Evolutionary conservation across 2,888 invertebrate genomes (phyloP).

Genomic region (Asteroscopus sphinx): DNA sequence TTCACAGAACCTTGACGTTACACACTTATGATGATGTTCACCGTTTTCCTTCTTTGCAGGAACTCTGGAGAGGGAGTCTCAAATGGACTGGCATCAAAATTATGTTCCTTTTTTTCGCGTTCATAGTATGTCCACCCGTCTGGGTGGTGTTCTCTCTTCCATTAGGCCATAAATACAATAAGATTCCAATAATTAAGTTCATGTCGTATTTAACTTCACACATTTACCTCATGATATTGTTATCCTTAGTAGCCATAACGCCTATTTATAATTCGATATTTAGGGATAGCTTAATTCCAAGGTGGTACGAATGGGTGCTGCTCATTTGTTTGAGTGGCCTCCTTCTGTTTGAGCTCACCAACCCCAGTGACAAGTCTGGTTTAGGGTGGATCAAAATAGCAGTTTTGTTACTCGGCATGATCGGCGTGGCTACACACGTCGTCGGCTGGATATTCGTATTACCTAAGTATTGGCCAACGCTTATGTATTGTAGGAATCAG

Average conservation of each 20-base stretch:
- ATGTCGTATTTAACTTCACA: constrained; percentile 99
- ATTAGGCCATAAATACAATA: constrained; percentile 98
- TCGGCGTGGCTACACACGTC: constrained; percentile 97
- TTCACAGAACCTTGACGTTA: constrained; percentile 48
- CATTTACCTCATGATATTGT: constrained; percentile 98
- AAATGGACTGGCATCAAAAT: constrained; percentile 99
- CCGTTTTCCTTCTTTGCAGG: constrained; percentile 88
- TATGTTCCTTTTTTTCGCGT: constrained; percentile 97
- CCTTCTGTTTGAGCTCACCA: constrained; percentile 98
- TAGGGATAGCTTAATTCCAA: constrained; percentile 94
- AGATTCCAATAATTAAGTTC: constrained; percentile 99
- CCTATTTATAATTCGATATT: constrained; percentile 95
- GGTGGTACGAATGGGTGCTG: constrained; percentile 99
- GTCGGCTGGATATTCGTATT: constrained; percentile 93
- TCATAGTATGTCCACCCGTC: constrained; percentile 98
- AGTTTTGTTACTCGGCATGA: constrained; percentile 95
- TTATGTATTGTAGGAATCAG: constrained; percentile 98
- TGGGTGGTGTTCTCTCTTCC: constrained; percentile 99
- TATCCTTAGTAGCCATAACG: constrained; percentile 96
- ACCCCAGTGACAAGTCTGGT: constrained; percentile 99
- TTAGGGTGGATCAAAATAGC: constrained; percentile 98
- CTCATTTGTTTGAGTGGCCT: constrained; percentile 98
- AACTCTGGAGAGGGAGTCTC: constrained; percentile 99
- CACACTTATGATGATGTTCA: constrained; percentile 44
- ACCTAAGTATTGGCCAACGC: constrained; percentile 94